A percentile compares a stretch with the other conserved stretches of the same genome.
Conservation (phyloP, 1,140 invertebrate species). For the Patella vulgata region DNA sequence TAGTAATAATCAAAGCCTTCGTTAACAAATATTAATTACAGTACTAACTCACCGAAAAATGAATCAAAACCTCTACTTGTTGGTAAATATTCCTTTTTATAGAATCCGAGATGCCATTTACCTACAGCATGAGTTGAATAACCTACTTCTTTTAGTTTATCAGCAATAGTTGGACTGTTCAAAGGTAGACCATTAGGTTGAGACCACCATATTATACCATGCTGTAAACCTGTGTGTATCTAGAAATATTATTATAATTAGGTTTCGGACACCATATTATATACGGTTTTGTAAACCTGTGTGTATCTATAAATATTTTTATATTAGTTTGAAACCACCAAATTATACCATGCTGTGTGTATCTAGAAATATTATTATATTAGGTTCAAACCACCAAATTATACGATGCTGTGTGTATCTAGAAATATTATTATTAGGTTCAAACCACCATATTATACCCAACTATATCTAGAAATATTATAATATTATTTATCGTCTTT, state of each 20-base stretch:
- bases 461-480: too few relatives aligned
- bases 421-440: too few relatives aligned
- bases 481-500: too few relatives aligned
- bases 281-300: too few relatives aligned
- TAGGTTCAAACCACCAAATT: too few relatives aligned
- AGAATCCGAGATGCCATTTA: too few relatives aligned
- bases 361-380: slow-evolving; percentile 32
- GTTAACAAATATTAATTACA: too few relatives aligned
- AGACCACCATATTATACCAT: slow-evolving; percentile 45
- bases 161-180: slow-evolving; percentile 54
- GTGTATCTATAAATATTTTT: too few relatives aligned
- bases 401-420: too few relatives aligned
- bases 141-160: slow-evolving; percentile 50
- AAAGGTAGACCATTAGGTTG: slow-evolving; percentile 56
- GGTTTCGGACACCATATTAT: too few relatives aligned
- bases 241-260: slow-evolving; percentile 23
- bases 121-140: slow-evolving; percentile 59
- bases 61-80: slow-evolving; percentile 59
- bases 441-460: too few relatives aligned
- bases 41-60: slow-evolving; percentile 54
- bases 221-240: slow-evolving; percentile 59
- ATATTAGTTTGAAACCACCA: slow-evolving; percentile 42
- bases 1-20: too few relatives aligned
- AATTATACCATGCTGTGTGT: slow-evolving; percentile 52
- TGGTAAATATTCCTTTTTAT: slow-evolving; percentile 53